Base-by-base conservation (phyloP, 2,888 invertebrate species). In the Leptopilina myrica region DNA sequence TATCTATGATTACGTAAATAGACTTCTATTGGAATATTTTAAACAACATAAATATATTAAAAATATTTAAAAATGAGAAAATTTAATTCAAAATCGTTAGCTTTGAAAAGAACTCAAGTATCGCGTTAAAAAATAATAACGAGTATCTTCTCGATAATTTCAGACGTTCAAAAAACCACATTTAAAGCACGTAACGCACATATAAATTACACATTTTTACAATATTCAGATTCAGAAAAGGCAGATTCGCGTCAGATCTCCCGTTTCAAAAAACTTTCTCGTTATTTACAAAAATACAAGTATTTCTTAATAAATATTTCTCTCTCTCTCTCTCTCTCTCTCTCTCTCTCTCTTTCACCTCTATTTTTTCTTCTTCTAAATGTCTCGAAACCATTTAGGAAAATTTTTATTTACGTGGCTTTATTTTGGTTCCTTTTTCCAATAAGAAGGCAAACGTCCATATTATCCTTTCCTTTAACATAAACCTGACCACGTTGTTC, bases 381-480 rank as follows among this genome's bases (percentile, higher is more conserved):
- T 53, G 53, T 53, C 20, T 7, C 43, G 43, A 43, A 8, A 43
- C 6, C 43, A 3, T 43, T 40, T 67, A 33, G 49, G 49, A 11
- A 49, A 49, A 26, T 53, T 69, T 26, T 14, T 11, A 9, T 73
- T 76, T 79, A 33, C 33, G 33, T 33, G 33, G 33, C 33, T 33
- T 33, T 33, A 33, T 3, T 33, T 33, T 33, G 33, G 33, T 33
- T 33, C 33, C 90, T 95, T 87, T 94, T 95, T 78, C 93, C 93
- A 81, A 93, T 92, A 66, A 95, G 93, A 79, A 98, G 93, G 92
- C 95, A 98, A 2, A 98, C 98, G 89, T 97, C 96, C 98, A 98
- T 98, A 89, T 97, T 93, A 90, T 98, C 98, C 92, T 98, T 99
- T 49, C 99, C 99, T 92, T 99, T 99, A 0, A 99, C 98, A 88